Evolutionary conservation across 1,140 invertebrate genomes (phyloP).

Genomic region (Heliconius hewitsoni): DNA sequence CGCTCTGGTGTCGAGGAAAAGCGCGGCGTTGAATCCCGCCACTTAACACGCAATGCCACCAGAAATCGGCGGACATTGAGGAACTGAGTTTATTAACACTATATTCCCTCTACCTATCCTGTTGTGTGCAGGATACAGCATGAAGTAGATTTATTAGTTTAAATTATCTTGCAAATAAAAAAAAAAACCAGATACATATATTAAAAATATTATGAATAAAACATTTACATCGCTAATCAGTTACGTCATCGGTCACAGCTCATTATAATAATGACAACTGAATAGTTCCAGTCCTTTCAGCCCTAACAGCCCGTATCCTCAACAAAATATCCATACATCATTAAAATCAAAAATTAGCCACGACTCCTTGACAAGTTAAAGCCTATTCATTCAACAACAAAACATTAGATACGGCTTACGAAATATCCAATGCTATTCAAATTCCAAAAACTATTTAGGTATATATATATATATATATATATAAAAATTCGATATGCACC

Average conservation of each 20-base stretch:
- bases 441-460: conserved; percentile 64
- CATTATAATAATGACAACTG: neutral
- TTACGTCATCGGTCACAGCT: neutral
- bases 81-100: no score
- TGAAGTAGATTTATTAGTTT: no score
- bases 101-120: no score
- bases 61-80: no score
- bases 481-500: conserved; percentile 68
- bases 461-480: neutral
- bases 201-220: neutral
- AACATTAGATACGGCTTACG: conserved; percentile 47
- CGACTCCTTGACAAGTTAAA: conserved; percentile 33
- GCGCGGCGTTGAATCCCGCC: no score
- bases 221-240: neutral
- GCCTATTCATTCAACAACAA: conserved; percentile 33
- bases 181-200: no score
- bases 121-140: no score
- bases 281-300: neutral
- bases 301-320: neutral
- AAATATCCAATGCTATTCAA: conserved; percentile 58
- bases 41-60: no score
- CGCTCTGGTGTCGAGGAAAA: no score
- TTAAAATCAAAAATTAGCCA: conserved; percentile 26
- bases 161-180: no score
- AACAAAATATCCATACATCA: neutral